These are phyloP conservation scores for Nezara viridula DNA, from an alignment of 2,888 invertebrate genomes.

Conservation along the genomic window DNA sequence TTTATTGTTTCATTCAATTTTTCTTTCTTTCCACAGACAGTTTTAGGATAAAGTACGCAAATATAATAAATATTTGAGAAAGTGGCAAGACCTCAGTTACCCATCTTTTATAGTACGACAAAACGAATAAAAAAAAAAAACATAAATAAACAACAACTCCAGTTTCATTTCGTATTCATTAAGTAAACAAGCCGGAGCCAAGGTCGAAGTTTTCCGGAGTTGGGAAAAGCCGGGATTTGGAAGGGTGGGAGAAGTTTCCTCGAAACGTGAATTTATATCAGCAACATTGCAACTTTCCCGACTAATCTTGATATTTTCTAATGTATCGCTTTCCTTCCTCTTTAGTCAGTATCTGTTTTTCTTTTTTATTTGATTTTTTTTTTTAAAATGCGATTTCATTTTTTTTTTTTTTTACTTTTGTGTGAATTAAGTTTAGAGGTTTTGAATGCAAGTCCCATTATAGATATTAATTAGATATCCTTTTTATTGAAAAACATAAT, in stretches of 20 bases:
- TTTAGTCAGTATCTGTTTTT: not conserved
- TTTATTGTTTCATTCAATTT: no score
- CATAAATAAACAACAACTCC: not conserved
- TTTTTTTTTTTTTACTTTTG: no score
- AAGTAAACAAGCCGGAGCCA: not conserved
- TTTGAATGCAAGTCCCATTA: no score
- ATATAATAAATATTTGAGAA: not conserved
- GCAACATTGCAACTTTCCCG: slow-evolving; percentile 2
- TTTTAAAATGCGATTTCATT: not conserved
- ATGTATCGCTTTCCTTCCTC: not conserved
- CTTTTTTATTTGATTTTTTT: not conserved
- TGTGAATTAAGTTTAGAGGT: no score
- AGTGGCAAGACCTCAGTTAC: not conserved
- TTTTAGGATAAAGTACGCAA: not conserved
- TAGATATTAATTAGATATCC: no score
- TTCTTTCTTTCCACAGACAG: not conserved
- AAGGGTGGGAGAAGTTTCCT: not conserved
- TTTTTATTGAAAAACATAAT: no score
- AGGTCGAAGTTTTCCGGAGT: slow-evolving; percentile 30
- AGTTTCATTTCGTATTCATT: slow-evolving; percentile 37
- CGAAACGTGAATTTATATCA: slow-evolving; percentile 11
- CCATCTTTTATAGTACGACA: not conserved
- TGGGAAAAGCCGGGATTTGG: slow-evolving; percentile 31
- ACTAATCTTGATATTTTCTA: slow-evolving; percentile 18
- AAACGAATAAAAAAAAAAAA: not conserved